These are phyloP conservation scores for Pocillopora damicornis DNA, from an alignment of 64 coral and sea anemone genomes.

Conservation along the genomic window DNA sequence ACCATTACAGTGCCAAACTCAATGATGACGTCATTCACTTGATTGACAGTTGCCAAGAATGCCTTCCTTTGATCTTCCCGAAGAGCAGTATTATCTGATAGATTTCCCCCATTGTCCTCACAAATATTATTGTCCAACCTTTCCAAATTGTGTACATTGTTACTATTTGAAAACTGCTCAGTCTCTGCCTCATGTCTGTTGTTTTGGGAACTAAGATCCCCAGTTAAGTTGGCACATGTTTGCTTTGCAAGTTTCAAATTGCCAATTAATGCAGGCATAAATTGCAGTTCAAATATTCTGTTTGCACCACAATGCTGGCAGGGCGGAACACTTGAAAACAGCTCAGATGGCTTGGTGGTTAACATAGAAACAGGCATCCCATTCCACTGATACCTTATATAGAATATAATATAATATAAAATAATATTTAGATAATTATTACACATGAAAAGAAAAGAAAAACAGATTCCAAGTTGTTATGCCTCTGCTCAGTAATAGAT, in stretches of 20 bases:
- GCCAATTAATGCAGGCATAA: constrained; percentile 72
- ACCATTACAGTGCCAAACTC: constrained; percentile 92
- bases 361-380: constrained; percentile 56
- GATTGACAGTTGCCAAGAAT: constrained; percentile 24
- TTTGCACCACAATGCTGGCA: constrained; percentile 57
- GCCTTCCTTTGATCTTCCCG: not conserved
- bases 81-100: not conserved
- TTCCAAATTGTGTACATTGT: not conserved
- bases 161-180: not conserved
- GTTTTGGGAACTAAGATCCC: not conserved
- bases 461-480: too few species aligned
- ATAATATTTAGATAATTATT: too few species aligned
- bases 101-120: not conserved
- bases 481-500: too few species aligned
- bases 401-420: not conserved
- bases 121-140: not conserved
- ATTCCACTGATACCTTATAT: constrained; percentile 68
- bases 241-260: constrained; percentile 13
- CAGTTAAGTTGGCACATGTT: not conserved
- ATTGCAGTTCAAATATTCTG: constrained; percentile 69
- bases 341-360: constrained; percentile 11
- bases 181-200: not conserved
- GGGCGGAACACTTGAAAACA: constrained; percentile 27
- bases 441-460: too few species aligned
- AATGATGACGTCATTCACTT: constrained; percentile 16